A percentile compares a stretch with the other conserved stretches of the same genome.
Conservation (phyloP, 2,113 vertebrate genomes). For the Puma concolor region DNA sequence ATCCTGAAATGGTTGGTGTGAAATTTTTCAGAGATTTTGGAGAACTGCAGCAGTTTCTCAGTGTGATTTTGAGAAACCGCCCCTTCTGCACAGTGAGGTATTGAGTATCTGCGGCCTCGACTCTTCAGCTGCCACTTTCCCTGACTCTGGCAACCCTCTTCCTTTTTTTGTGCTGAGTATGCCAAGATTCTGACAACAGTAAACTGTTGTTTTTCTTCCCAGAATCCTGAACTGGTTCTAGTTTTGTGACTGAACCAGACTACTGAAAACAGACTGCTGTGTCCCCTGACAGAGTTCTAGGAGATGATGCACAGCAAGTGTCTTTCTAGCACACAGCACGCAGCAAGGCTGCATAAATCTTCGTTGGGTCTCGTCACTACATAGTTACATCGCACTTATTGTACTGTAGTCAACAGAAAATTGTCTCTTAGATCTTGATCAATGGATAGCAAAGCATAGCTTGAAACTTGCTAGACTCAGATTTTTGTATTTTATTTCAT, state of each 20-base stretch:
- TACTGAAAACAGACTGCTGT: background rate
- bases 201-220: background rate
- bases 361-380: background rate
- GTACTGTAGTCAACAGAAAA: background rate
- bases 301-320: background rate
- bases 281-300: background rate
- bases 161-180: background rate
- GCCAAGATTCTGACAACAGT: background rate
- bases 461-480: background rate
- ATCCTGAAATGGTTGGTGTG: background rate
- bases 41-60: background rate
- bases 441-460: background rate
- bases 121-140: background rate
- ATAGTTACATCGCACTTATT: background rate
- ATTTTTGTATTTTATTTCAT: background rate
- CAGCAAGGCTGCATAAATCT: background rate
- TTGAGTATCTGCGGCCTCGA: background rate
- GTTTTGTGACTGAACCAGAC: background rate
- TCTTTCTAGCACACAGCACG: background rate
- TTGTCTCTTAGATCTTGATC: background rate
- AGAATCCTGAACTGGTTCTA: background rate
- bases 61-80: background rate
- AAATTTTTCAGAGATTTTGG: background rate
- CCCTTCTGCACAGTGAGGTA: background rate
- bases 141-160: background rate